Evolutionary conservation across 2,113 vertebrate species (phyloP).

Genomic region (Oryzias melastigma): DNA sequence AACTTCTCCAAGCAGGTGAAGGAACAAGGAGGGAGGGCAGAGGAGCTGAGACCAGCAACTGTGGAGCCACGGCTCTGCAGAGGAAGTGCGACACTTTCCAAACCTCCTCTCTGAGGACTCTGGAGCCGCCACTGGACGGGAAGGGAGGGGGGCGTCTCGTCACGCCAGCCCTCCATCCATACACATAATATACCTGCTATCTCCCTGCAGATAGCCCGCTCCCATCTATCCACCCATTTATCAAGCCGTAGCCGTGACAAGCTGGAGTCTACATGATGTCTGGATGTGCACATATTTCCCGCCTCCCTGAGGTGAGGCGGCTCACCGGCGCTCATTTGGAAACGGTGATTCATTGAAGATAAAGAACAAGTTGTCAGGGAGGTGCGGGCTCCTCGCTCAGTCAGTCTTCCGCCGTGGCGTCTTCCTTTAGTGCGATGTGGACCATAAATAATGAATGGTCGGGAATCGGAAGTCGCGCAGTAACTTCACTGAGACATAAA

Average conservation of each 20-base stretch:
- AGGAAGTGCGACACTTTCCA: slow-evolving; percentile 79
- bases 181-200: slow-evolving; percentile 41
- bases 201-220: slow-evolving; percentile 42
- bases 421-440: slow-evolving; percentile 25
- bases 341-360: slow-evolving; percentile 41
- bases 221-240: slow-evolving; percentile 47
- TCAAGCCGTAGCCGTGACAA: slow-evolving; percentile 49
- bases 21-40: slow-evolving; percentile 52
- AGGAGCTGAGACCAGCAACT: slow-evolving; percentile 74
- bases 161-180: slow-evolving; percentile 24
- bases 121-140: slow-evolving; percentile 57
- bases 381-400: slow-evolving; percentile 21
- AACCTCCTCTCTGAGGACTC: slow-evolving; percentile 66
- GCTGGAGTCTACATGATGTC: slow-evolving; percentile 26
- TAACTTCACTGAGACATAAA: neutral
- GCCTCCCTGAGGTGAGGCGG: slow-evolving; percentile 46
- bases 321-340: slow-evolving; percentile 17
- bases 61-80: slow-evolving; percentile 78
- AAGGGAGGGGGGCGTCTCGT: slow-evolving; percentile 35
- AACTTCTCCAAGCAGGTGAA: slow-evolving; percentile 29
- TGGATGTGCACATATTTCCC: slow-evolving; percentile 34
- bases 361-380: slow-evolving; percentile 49
- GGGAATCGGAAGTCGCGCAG: neutral
- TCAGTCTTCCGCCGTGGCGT: slow-evolving; percentile 19
- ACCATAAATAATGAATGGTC: neutral